Evolutionary conservation across 2,888 invertebrate species (phyloP), one percentile per base, ranked within the genome.

Genomic region (Habroteleia sp.): DNA sequence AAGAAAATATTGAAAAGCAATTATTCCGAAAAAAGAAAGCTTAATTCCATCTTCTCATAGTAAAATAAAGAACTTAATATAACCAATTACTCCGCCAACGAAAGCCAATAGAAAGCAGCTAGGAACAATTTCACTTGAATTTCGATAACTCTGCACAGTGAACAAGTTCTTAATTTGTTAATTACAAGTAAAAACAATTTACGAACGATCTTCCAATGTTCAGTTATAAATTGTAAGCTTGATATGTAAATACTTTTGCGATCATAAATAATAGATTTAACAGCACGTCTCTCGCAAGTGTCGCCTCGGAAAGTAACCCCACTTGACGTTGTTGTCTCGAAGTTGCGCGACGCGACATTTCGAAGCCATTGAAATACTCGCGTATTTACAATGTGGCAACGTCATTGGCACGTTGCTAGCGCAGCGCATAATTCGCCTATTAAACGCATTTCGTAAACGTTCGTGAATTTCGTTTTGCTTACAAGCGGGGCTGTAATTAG

Each of bases 401-500:
- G 69, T 69, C 69, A 60, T 56, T 29, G 60, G 50, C 60, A 69
- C 69, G 60, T 52, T 60, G 50, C 41, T 42, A 3, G 33, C 39
- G 42, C 27, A 6, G 44, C 54, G 60, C 52, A 69, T 69, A 69
- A 60, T 69, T 69, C 35, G 50, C 27, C 50, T 52, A 69, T 60
- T 69, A 60, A 69, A 60, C 60, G 48, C 48, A 35, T 58, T 68
- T 58, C 58, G 50, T 35, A 14, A 56, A 16, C 39, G 29, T 10
- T 17, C 13, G 20, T 13, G 13, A 50, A 27, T 44, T 52, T 44
- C 44, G 35, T 65, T 54, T 25, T 29, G 39, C 29, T 20, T 14
- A 11, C n/a, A 8, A 10, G 20, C 27, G 44, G 35, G 14, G 20
- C 10, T 46, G 73, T 79, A 80, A 81, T 82, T 81, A 75, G 33